phyloP scores from a whole-genome alignment of 2,888 invertebrate genomes.

The Pyrrhosoma nymphula region DNA sequence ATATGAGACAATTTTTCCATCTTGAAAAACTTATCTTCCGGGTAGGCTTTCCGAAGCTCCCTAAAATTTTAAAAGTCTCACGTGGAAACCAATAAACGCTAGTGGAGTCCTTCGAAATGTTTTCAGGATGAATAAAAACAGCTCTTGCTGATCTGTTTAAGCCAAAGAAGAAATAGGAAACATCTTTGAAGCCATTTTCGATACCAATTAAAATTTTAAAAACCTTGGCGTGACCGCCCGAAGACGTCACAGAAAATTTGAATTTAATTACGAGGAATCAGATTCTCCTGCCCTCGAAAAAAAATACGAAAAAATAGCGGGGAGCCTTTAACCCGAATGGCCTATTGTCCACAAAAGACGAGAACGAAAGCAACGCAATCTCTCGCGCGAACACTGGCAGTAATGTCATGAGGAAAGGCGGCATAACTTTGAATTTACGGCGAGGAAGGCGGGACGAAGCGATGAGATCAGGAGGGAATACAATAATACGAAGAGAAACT shows the following conservation, averaged over 20 bases:
- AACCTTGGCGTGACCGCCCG: slow-evolving; percentile 10
- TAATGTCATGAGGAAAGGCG: too few relatives aligned
- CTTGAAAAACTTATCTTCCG: neutral
- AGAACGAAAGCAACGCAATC: neutral
- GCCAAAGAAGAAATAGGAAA: neutral
- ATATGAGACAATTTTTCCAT: neutral
- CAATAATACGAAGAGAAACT: neutral
- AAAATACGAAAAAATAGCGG: neutral
- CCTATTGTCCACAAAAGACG: neutral
- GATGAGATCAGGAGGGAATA: too few relatives aligned
- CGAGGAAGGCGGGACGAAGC: too few relatives aligned
- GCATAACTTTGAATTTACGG: too few relatives aligned
- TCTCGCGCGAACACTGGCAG: neutral
- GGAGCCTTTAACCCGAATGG: neutral
- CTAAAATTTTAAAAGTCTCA: neutral
- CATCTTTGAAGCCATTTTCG: neutral
- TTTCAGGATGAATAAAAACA: neutral
- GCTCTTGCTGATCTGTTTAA: neutral
- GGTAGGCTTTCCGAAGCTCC: neutral
- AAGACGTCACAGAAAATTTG: neutral
- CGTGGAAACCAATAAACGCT: neutral
- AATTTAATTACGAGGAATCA: neutral
- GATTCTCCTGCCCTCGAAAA: neutral
- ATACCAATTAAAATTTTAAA: neutral
- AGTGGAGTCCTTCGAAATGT: neutral